These are phyloP conservation scores for Calycopis cecrops DNA, from an alignment of 1,140 invertebrate genomes.

Conservation along the genomic window DNA sequence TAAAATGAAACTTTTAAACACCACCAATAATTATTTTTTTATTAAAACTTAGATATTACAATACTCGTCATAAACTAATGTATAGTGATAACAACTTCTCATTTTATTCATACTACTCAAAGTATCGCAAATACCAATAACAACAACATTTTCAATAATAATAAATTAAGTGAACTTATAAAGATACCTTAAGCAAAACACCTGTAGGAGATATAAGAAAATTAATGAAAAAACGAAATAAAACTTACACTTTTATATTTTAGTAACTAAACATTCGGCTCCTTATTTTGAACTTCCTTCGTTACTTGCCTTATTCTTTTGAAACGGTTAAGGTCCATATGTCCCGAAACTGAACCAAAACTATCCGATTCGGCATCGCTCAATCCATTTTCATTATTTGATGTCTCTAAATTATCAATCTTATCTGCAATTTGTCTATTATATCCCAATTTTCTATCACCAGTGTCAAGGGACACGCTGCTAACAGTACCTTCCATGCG, in stretches of 20 bases:
- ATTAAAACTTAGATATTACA: slow-evolving; percentile 20
- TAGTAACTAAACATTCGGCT: no score
- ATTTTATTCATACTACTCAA: no score
- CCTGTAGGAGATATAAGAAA: not conserved
- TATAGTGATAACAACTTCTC: not conserved
- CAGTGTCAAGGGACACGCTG: not conserved
- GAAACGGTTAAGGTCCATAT: slow-evolving; percentile 31
- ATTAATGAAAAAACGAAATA: not conserved
- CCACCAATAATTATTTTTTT: not conserved
- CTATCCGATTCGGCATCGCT: slow-evolving; percentile 43
- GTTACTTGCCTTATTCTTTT: slow-evolving; percentile 58
- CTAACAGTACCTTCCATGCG: slow-evolving; percentile 20
- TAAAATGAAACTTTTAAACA: no score
- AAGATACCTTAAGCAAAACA: no score
- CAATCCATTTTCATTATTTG: slow-evolving; percentile 31
- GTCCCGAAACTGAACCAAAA: not conserved
- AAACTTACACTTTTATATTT: not conserved
- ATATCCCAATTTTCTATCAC: slow-evolving; percentile 19
- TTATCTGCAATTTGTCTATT: slow-evolving; percentile 4
- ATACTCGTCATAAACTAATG: slow-evolving; percentile 9
- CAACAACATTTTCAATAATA: no score
- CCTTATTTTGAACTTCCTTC: not conserved
- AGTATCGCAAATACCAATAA: no score
- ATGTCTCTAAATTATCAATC: not conserved
- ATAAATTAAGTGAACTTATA: no score